Evolutionary conservation across 2,888 invertebrate genomes (phyloP).

Genomic region (Xanthia icteritia): DNA sequence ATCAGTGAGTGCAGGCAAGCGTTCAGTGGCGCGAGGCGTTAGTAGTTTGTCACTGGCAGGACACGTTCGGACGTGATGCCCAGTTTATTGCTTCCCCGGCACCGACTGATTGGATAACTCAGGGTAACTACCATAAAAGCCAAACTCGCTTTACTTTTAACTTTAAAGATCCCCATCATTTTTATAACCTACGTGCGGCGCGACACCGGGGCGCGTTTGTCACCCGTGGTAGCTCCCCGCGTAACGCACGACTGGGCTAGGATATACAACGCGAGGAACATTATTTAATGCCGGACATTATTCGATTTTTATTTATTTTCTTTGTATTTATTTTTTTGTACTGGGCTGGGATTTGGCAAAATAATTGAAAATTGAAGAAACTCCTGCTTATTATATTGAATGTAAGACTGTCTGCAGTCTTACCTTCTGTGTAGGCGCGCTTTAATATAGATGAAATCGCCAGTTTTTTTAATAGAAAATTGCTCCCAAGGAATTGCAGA

Average conservation of each 20-base stretch:
- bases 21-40: slow-evolving; percentile 64
- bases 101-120: slow-evolving; percentile 81
- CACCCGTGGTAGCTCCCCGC: slow-evolving; percentile 49
- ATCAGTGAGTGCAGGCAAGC: slow-evolving; percentile 77
- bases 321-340: slow-evolving; percentile 16
- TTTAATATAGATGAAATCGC: slow-evolving; percentile 24
- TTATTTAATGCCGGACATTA: slow-evolving; percentile 64
- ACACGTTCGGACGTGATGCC: slow-evolving; percentile 82
- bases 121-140: slow-evolving; percentile 71
- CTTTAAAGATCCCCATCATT: slow-evolving; percentile 55
- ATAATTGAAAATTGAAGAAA: neutral
- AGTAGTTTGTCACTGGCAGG: slow-evolving; percentile 76
- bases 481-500: slow-evolving; percentile 25
- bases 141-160: slow-evolving; percentile 70
- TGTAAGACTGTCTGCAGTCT: neutral
- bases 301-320: slow-evolving; percentile 51
- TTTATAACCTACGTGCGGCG: slow-evolving; percentile 52
- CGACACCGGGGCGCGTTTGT: slow-evolving; percentile 47
- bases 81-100: slow-evolving; percentile 82
- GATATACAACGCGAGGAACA: slow-evolving; percentile 66
- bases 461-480: slow-evolving; percentile 5
- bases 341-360: neutral
- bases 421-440: neutral
- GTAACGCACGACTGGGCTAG: slow-evolving; percentile 62
- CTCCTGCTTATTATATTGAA: neutral